Evolutionary conservation across 2,113 vertebrate genomes (phyloP), one percentile per base, ranked within the genome.

Genomic region (Syngnathoides biaculeatus): DNA sequence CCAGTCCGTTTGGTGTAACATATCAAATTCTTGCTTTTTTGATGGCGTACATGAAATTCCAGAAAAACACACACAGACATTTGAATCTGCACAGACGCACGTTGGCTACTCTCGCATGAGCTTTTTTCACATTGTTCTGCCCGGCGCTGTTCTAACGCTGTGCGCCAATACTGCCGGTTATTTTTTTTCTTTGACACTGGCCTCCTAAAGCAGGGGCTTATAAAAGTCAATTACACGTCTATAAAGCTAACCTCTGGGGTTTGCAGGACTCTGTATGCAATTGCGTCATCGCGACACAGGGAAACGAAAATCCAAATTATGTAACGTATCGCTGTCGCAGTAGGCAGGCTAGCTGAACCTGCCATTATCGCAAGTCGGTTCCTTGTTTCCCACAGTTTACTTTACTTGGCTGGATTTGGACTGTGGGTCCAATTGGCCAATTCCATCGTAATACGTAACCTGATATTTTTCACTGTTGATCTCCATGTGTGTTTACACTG

Each of bases 151-250:
- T 79, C 42, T 59, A 78, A 60, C 13, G 11, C 6, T 65, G 43
- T 27, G 50, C 56, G 65, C 71, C 68, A 75, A 80, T 61, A 67
- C 22, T 69, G 67, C 59, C 71, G 64, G 47, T 74, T 73, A 48
- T 62, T 73, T 82, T 71, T 78, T 55, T 65, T 79, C 66, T 66
- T 63, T 66, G 72, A 81, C 78, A 79, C 67, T 59, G 64, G 81
- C 60, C 70, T 72, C 57, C 73, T 82, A 84, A 88, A 85, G 75
- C 74, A 61, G 26, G 66, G 67, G 63, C 84, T 86, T 77, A 83
- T 89, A 89, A 89, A 89, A 83, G 81, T 84, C 80, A 83, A 88
- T 90, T 74, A 84, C 84, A 86, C 73, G 73, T 83, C 86, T 83
- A 83, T 90, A 89, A 92, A 89, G 59, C 52, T 43, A 77, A 79